These are phyloP conservation scores for Cantharis nigra DNA, from an alignment of 2,888 invertebrate species.

Conservation along the genomic window DNA sequence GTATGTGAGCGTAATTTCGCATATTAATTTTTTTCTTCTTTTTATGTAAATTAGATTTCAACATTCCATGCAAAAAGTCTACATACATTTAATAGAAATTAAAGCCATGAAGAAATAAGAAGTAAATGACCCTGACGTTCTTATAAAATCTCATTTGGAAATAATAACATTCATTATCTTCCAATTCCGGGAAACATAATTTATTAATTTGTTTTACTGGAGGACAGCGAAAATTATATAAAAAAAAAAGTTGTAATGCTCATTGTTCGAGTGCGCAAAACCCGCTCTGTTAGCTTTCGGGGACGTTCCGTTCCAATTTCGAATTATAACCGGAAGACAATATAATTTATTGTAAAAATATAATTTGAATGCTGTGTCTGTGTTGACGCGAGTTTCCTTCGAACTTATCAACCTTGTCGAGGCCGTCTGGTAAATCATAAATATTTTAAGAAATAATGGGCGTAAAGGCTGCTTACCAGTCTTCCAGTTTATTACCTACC, in stretches of 20 bases:
- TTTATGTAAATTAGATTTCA: neutral
- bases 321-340: neutral
- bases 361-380: neutral
- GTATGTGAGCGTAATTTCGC: neutral
- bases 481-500: neutral
- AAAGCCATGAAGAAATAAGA: constrained; percentile 9
- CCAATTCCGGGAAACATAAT: constrained; percentile 18
- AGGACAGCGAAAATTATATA: constrained; percentile 1
- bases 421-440: neutral
- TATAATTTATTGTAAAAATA: neutral
- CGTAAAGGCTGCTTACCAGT: neutral
- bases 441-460: neutral
- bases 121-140: constrained; percentile 29
- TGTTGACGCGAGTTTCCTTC: neutral
- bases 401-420: neutral
- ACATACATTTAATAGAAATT: constrained; percentile 5
- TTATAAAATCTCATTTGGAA: constrained; percentile 21
- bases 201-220: constrained; percentile 1
- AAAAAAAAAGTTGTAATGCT: neutral
- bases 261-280: neutral
- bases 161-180: constrained; percentile 20
- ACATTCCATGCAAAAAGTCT: constrained; percentile 12
- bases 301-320: neutral
- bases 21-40: neutral
- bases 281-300: neutral